phyloP scores from a whole-genome alignment of 2,797 vertebrate species.

The Coluber constrictor region DNA sequence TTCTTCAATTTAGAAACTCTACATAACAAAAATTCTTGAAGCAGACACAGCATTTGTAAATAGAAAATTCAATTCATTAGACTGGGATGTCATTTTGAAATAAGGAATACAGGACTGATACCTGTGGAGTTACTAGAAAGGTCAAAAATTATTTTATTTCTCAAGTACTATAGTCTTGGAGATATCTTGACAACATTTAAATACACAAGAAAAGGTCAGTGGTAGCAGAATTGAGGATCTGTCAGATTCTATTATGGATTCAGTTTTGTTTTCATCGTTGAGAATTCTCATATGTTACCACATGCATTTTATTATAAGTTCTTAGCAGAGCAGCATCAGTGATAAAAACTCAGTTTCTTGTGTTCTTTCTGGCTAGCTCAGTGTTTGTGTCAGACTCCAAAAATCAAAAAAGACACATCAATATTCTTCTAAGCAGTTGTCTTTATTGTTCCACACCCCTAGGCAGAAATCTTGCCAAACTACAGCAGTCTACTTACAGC shows the following conservation, averaged over 20 bases:
- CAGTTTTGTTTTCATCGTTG: background rate
- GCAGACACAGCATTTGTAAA: background rate
- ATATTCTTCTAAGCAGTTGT: background rate
- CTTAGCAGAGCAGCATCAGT: background rate
- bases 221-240: background rate
- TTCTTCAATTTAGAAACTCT: constrained; percentile 4
- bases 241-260: background rate
- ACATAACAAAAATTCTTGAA: constrained; percentile 13
- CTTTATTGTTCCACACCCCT: background rate
- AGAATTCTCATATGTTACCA: background rate
- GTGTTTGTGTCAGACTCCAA: background rate
- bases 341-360: background rate
- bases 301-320: background rate
- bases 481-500: background rate
- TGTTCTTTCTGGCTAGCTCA: background rate
- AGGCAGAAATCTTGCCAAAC: background rate
- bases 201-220: constrained; percentile 13
- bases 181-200: constrained; percentile 49
- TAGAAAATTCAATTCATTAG: constrained; percentile 18
- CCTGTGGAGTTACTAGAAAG: background rate
- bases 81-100: background rate
- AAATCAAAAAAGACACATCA: background rate
- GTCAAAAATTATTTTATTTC: constrained; percentile 51
- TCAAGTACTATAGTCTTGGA: constrained; percentile 23
- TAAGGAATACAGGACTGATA: background rate